These are phyloP conservation scores for Fulica atra DNA, from an alignment of 2,113 vertebrate genomes.

Conservation along the genomic window DNA sequence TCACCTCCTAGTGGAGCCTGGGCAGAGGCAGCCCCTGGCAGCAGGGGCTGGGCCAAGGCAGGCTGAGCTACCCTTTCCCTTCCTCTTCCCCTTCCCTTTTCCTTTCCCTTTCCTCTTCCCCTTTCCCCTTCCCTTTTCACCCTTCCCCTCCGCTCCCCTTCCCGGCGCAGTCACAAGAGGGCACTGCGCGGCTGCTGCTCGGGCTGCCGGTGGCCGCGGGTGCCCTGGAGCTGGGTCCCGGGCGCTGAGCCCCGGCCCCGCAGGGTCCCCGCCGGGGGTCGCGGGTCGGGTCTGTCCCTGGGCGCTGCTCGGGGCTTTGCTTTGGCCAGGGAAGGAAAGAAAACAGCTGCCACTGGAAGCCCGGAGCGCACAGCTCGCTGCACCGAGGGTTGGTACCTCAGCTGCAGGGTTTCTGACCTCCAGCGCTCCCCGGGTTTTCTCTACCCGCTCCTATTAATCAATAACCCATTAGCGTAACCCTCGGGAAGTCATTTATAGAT, in stretches of 20 bases:
- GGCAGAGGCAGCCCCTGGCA: neutral
- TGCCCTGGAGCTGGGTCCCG: neutral
- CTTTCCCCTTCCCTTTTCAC: no score
- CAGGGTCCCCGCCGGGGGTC: no score
- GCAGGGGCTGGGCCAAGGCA: neutral
- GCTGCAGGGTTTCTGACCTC: conserved; percentile 31
- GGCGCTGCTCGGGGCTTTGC: no score
- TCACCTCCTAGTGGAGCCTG: neutral
- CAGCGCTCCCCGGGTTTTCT: neutral
- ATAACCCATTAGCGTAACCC: conserved; percentile 45
- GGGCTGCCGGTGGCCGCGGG: neutral
- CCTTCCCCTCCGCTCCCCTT: neutral
- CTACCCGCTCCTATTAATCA: conserved; percentile 44
- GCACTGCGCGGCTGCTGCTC: neutral
- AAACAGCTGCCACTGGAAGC: neutral
- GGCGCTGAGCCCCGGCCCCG: no score
- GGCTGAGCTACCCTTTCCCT: no score
- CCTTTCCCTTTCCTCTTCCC: no score
- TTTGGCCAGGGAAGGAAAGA: no score
- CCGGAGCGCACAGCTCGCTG: neutral
- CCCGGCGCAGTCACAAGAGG: neutral
- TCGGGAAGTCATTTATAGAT: conserved; percentile 31
- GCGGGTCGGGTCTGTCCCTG: no score
- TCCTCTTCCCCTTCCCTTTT: no score
- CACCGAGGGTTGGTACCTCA: neutral